Base-by-base conservation (phyloP, 2,888 invertebrate species). In the Itoplectis maculator region DNA sequence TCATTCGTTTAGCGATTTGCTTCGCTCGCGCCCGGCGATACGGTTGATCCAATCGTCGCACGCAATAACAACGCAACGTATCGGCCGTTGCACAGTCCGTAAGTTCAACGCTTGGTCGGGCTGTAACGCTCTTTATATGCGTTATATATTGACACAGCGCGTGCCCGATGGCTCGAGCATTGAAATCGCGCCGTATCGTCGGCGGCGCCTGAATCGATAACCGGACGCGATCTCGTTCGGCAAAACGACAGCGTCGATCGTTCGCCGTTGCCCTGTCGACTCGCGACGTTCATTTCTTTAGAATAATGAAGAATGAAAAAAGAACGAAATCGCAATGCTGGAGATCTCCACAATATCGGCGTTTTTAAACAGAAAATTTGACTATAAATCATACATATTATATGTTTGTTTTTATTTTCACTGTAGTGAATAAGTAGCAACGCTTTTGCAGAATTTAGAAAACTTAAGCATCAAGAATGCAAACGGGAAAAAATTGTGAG, bases 41-140 rank as follows among this genome's bases (percentile, higher is more conserved):
- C 15, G 20, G 35, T 23, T 15, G n/a, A 51, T 20, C 9, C 11
- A 11, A n/a, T 42, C 29, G 20, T 42, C 29, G 20, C 61, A 76
- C 69, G 51, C 51, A 73, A 81, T 76, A 75, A 81, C 47, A 20
- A 65, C 72, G 79, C 68, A 72, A 47, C n/a, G 65, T 68, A 74
- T 78, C 68, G n/a, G 66, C 68, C 51, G 15, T 13, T 20, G 49
- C 29, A 45, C 69, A 51, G 42, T 68, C 73, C 82, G 90, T 89
- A 90, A 91, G 90, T 89, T 90, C 90, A 90, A 91, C 83, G 91
- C 90, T 87, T 90, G 90, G 88, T 82, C 80, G 77, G 84, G 73
- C 69, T 80, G 79, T 70, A 81, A 80, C 80, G 74, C 83, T 86
- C 86, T 88, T 87, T 88, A 85, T 61, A 61, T 79, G 7, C 56